Percentiles rank a stretch among this genome's conserved stretches.
These are phyloP conservation scores for Drosophila putrida DNA, from an alignment of 2,888 invertebrate genomes.

Conservation along the genomic window DNA sequence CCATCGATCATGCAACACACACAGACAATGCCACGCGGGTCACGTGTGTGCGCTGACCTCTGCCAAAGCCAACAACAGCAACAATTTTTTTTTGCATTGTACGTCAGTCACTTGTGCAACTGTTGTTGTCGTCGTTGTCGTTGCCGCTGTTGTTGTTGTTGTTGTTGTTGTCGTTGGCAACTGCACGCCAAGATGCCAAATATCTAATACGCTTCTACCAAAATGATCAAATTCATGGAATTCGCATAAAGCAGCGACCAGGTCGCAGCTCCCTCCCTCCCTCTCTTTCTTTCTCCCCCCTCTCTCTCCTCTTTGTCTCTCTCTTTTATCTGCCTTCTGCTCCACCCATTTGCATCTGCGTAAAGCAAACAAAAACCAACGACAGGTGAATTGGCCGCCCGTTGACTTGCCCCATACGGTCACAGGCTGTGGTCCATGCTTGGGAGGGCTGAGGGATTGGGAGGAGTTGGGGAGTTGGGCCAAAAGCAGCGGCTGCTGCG, in stretches of 20 bases:
- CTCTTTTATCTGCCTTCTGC: conserved; percentile 32
- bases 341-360: conserved; percentile 66
- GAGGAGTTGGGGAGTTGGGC: not conserved
- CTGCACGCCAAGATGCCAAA: conserved; percentile 75
- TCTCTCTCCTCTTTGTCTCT: conserved; percentile 7
- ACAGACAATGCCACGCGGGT: conserved; percentile 54
- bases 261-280: conserved; percentile 29
- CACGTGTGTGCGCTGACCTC: conserved; percentile 83
- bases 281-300: not conserved
- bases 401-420: conserved; percentile 76
- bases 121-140: conserved; percentile 31
- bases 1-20: conserved; percentile 70
- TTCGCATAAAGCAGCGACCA: conserved; percentile 70
- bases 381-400: conserved; percentile 82
- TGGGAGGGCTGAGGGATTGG: not conserved
- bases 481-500: conserved; percentile 15
- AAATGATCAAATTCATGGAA: conserved; percentile 82
- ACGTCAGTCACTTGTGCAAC: conserved; percentile 66
- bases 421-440: conserved; percentile 44
- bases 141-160: conserved; percentile 27
- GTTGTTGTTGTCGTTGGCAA: conserved; percentile 26
- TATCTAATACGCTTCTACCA: conserved; percentile 78
- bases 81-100: conserved; percentile 61
- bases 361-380: conserved; percentile 75
- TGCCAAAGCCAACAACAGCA: conserved; percentile 43